Base-by-base conservation (phyloP, 2,113 vertebrate genomes). In the Seriola dumerili region DNA sequence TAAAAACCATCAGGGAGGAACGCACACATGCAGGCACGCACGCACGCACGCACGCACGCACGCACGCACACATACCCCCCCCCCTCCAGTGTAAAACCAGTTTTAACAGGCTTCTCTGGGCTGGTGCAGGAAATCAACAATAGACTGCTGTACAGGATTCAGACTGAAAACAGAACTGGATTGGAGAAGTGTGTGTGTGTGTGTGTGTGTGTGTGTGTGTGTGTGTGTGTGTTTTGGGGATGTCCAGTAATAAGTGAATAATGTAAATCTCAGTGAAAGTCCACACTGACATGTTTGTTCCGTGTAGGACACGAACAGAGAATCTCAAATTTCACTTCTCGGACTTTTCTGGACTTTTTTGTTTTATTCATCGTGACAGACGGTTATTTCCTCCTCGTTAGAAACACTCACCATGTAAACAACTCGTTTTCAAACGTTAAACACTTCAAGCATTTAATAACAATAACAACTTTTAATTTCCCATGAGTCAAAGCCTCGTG, bases 91-190 rank as follows among this genome's bases (percentile, higher is more conserved):
- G 2, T 63, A 17, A 80, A 88, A 86, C 89, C 89, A 80, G 89
- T 86, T 88, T 62, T 59, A 88, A 66, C 89, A 82, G 84, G 83
- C 58, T 83, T 9, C 62, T 6, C 67, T 4, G 25, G 29, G 59
- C 73, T 21, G 55, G 8, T 54, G 48, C 7, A 80, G 66, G 55
- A 84, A 84, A 48, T 48, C 46, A 68, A 78, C 83, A 90, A 85
- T 11, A 46, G 52, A 1, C 67, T 11, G 57, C 78, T 85, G 78
- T 32, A n/a, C 58, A 55, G 62, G 52, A 61, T 62, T 61, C 52
- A 19, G 64, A 34, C 23, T 2, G 44, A 69, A 74, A 71, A 52
- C 40, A 81, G 23, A 77, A 75, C 5, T 40, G 64, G 57, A 67
- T 21, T 36, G 11, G 40, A 78, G 63, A 78, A 78, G 78, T 57